Base-by-base conservation (phyloP, 2,797 vertebrate species). In the Catharus ustulatus region DNA sequence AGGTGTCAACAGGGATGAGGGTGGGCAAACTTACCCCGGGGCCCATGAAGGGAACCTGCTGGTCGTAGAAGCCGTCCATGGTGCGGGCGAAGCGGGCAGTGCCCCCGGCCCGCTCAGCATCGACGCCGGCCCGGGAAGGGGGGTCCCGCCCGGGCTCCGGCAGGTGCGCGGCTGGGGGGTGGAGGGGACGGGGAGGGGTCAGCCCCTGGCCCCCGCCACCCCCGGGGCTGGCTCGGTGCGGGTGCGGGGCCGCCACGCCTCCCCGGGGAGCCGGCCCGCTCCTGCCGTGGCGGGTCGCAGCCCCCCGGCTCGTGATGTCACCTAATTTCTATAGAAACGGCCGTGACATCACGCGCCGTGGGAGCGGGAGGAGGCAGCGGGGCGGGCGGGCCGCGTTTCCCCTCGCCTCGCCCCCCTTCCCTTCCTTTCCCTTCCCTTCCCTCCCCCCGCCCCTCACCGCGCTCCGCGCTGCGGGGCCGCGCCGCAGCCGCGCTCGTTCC, bases 51-150 rank as follows among this genome's bases (percentile, higher is more conserved):
- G 99, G 99, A 96, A 99, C 99, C 98, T 99, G 99, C 98, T 99
- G 99, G 97, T 99, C 99, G 77, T 99, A 99, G 98, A 99, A 99
- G 96, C 98, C 98, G 77, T 99, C 99, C 99, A 99, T 99, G 97
- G 97, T 98, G 98, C 96, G 97, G 96, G 89, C 68, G 71, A 93
- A 42, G 91, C 96, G 54, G 97, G 94, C 92, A 97, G 43, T 75
- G 91, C 89, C 97, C 94, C 95, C 94, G 94, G 95, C 96, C 88
- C 93, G 81, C 96, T 97, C 97, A 98, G 97, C 98, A 98, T 98
- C 96, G 98, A 98, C 97, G 17, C 72, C 82, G 96, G 92, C 94
- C 97, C 87, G 62, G 75, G 77, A 80, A 79, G 54, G 69, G 93
- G 93, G 92, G 36, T 75, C 91, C 96, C 61, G 74, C 67, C 93